A percentile compares a stretch with the other conserved stretches of the same genome.
Conservation (phyloP, 2,888 invertebrate genomes). For the Dasysyrphus albostriatus region DNA sequence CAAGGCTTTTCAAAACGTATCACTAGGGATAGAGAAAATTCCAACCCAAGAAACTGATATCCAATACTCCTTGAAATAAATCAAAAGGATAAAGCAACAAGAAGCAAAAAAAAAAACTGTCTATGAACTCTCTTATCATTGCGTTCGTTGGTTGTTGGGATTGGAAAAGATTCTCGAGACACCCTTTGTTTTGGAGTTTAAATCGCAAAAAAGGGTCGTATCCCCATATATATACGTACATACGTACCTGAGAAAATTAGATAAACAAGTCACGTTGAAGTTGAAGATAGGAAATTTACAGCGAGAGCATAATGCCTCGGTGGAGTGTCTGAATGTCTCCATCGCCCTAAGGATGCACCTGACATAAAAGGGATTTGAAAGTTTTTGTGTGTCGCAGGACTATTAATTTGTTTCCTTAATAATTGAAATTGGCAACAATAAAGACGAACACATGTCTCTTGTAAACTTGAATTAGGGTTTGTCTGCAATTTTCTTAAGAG, state of each 20-base stretch:
- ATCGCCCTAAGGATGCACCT: constrained; percentile 62
- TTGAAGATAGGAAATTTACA: constrained; percentile 30
- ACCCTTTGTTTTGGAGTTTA: constrained; percentile 31
- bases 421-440: constrained; percentile 66
- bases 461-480: constrained; percentile 8
- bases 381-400: constrained; percentile 39
- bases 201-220: constrained; percentile 36
- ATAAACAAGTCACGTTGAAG: constrained; percentile 58
- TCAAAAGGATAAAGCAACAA: constrained; percentile 27
- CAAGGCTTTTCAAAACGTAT: background rate
- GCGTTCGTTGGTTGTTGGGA: background rate
- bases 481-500: background rate
- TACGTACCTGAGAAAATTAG: constrained; percentile 52
- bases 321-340: constrained; percentile 19
- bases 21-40: constrained; percentile 6
- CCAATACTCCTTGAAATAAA: constrained; percentile 11
- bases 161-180: constrained; percentile 5
- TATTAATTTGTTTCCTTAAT: constrained; percentile 42
- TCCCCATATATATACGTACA: no score
- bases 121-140: constrained; percentile 15
- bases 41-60: constrained; percentile 7
- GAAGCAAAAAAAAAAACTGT: background rate
- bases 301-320: background rate
- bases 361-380: constrained; percentile 59
- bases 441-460: constrained; percentile 48